Conservation (phyloP, 64 coral and sea anemone species). For the Dendrophyllia cribrosa region DNA sequence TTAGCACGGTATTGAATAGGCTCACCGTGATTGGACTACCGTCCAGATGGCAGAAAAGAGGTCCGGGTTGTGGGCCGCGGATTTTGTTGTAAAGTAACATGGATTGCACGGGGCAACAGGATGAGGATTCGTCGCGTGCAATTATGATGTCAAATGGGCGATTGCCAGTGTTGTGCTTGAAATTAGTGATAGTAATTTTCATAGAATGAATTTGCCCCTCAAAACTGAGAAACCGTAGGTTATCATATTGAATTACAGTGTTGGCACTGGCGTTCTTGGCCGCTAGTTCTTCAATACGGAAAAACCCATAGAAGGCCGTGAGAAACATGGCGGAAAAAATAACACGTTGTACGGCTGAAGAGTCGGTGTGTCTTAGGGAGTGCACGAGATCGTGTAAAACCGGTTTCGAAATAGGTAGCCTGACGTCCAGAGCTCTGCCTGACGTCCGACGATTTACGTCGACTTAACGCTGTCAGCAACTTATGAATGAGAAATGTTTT, state of each 20-base stretch:
- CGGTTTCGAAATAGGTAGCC: no score
- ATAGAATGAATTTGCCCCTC: background rate
- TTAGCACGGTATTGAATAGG: slow-evolving; percentile 1
- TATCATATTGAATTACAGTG: background rate
- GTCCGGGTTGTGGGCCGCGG: background rate
- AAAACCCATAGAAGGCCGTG: background rate
- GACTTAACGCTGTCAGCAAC: no score
- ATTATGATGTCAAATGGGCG: slow-evolving; percentile 33
- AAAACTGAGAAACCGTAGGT: background rate
- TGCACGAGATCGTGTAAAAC: no score
- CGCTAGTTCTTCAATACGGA: background rate
- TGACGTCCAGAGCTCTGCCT: no score
- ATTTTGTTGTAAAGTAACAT: background rate
- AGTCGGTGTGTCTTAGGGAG: no score
- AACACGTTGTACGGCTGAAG: no score
- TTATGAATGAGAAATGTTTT: no score
- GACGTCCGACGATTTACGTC: no score
- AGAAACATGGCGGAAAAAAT: slow-evolving; percentile 6
- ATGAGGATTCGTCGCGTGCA: background rate
- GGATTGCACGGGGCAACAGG: slow-evolving; percentile 2
- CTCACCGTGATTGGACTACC: background rate
- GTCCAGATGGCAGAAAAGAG: background rate
- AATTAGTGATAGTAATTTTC: slow-evolving; percentile 41
- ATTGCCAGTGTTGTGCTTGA: slow-evolving; percentile 27
- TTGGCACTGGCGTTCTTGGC: background rate